Conservation (phyloP, 2,797 vertebrate species). For the Sebastes goodei region DNA sequence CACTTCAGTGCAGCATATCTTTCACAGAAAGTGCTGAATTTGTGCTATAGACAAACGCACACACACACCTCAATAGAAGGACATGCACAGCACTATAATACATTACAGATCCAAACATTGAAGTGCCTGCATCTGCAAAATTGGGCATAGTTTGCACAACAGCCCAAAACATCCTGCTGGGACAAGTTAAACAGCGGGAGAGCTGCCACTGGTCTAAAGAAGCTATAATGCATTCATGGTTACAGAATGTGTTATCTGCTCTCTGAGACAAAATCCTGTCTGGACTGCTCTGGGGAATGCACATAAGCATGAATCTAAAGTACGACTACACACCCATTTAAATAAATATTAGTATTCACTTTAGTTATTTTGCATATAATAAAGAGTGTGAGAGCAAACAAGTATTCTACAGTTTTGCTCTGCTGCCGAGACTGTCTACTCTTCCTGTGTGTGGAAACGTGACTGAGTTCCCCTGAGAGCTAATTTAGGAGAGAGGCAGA, state of each 20-base stretch:
- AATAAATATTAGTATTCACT: constrained; percentile 28
- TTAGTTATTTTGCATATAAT: constrained; percentile 2
- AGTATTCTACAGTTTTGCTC: constrained; percentile 13
- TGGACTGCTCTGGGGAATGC: not conserved
- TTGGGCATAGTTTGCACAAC: constrained; percentile 52
- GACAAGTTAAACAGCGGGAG: constrained; percentile 41
- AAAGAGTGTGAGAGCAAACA: constrained; percentile 4
- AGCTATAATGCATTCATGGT: constrained; percentile 11
- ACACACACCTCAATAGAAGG: constrained; percentile 41
- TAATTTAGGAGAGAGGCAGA: constrained; percentile 61
- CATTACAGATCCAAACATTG: constrained; percentile 45
- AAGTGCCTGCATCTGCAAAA: constrained; percentile 55
- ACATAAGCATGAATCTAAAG: not conserved
- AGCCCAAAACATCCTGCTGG: constrained; percentile 55
- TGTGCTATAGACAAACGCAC: constrained; percentile 38
- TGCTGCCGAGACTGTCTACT: constrained; percentile 37
- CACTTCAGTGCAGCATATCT: constrained; percentile 29
- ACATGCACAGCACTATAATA: constrained; percentile 46
- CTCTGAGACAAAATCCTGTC: not conserved
- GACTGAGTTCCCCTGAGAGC: constrained; percentile 62
- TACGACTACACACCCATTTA: constrained; percentile 9
- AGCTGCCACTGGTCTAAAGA: constrained; percentile 13
- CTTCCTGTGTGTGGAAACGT: constrained; percentile 52
- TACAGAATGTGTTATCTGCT: not conserved
- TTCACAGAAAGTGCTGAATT: constrained; percentile 67